A percentile compares a stretch with the other conserved stretches of the same genome.
These are phyloP conservation scores for Condylura cristata DNA, from an alignment of 2,113 vertebrate genomes.

Conservation along the genomic window DNA sequence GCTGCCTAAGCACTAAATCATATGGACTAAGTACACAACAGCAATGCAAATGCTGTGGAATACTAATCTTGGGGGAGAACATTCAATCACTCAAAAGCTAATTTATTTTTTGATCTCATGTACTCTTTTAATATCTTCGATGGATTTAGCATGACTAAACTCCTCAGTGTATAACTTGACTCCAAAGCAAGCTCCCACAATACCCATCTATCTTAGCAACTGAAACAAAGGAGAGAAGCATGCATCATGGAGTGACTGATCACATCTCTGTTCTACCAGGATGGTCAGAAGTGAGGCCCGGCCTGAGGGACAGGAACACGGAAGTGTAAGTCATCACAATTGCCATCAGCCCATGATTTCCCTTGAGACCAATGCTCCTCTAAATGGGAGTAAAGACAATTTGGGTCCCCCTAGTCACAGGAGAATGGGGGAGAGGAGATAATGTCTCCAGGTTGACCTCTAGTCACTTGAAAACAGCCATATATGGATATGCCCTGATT, in stretches of 20 bases:
- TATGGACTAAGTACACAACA: slow-evolving; percentile 4
- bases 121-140: slow-evolving; percentile 34
- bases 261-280: slow-evolving; percentile 38
- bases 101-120: slow-evolving; percentile 47
- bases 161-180: slow-evolving; percentile 36
- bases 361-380: neutral
- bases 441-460: neutral
- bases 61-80: slow-evolving; percentile 47
- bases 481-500: neutral
- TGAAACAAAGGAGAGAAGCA: slow-evolving; percentile 47
- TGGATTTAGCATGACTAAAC: slow-evolving; percentile 65
- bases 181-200: slow-evolving; percentile 37
- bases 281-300: neutral
- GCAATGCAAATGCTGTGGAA: slow-evolving; percentile 65
- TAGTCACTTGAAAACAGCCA: slow-evolving; percentile 22
- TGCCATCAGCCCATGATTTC: slow-evolving; percentile 18
- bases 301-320: neutral
- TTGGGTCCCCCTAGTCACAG: neutral
- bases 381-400: slow-evolving; percentile 11
- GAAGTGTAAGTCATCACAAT: slow-evolving; percentile 12
- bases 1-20: slow-evolving; percentile 53
- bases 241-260: slow-evolving; percentile 39
- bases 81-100: slow-evolving; percentile 22
- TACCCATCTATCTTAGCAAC: slow-evolving; percentile 45
- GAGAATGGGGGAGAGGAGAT: neutral